phyloP scores from a whole-genome alignment of 2,797 vertebrate species.

The Toxotes lorentzi region DNA sequence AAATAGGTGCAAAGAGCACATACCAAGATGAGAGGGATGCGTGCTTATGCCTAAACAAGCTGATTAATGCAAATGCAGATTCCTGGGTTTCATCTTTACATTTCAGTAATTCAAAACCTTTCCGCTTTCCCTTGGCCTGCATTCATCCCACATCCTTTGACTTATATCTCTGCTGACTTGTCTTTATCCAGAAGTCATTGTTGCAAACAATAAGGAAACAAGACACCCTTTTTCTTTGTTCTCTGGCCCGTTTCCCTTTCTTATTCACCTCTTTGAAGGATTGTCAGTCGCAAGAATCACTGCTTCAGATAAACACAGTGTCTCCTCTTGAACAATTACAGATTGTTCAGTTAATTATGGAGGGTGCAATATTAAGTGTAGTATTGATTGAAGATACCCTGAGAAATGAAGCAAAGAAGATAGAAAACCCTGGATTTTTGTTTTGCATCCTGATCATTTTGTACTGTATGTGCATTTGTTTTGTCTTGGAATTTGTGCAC shows the following conservation, averaged over 20 bases:
- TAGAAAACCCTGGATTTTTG: constrained; percentile 49
- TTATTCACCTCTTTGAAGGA: constrained; percentile 62
- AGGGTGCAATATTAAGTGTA: constrained; percentile 7
- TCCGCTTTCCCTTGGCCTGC: constrained; percentile 43
- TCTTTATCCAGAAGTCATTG: constrained; percentile 69
- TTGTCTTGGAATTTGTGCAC: constrained; percentile 28
- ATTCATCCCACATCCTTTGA: constrained; percentile 65
- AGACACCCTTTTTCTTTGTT: constrained; percentile 51
- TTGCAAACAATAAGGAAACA: constrained; percentile 74
- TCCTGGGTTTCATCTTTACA: constrained; percentile 54
- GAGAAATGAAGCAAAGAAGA: constrained; percentile 63
- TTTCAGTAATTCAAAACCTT: constrained; percentile 56
- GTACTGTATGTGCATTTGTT: constrained; percentile 14
- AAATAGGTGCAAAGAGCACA: neutral
- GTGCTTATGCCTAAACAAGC: constrained; percentile 46
- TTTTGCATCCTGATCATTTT: constrained; percentile 39
- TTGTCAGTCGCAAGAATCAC: constrained; percentile 66
- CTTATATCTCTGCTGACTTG: constrained; percentile 61
- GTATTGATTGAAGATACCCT: constrained; percentile 63
- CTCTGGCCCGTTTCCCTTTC: constrained; percentile 36
- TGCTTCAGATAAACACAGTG: constrained; percentile 30
- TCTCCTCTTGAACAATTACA: constrained; percentile 4
- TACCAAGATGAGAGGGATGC: constrained; percentile 7
- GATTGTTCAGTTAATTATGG: constrained; percentile 17
- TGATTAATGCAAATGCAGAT: constrained; percentile 31